Conservation (phyloP, 92 coral and sea anemone genomes). For the Chrysogorgia sp. region DNA sequence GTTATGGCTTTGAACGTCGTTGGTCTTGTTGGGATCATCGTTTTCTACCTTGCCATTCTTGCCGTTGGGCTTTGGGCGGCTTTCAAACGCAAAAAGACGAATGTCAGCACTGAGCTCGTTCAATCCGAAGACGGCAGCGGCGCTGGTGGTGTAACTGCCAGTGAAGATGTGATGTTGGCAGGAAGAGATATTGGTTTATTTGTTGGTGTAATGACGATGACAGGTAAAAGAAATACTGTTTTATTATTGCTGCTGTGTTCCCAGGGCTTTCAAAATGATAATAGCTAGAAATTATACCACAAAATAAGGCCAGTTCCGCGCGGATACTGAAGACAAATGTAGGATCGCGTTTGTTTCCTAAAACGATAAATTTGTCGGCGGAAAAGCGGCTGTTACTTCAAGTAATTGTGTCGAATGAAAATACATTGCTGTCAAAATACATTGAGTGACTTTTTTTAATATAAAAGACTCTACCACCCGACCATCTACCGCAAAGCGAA, state of each 20-base stretch:
- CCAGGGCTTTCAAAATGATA: not conserved
- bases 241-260: not conserved
- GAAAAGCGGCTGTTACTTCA: too few species aligned
- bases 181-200: conserved; percentile 39
- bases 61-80: conserved; percentile 75
- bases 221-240: conserved; percentile 15
- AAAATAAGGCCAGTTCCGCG: too few species aligned
- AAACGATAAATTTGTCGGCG: too few species aligned
- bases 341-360: too few species aligned
- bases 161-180: conserved; percentile 48
- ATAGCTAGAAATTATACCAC: too few species aligned
- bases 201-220: conserved; percentile 41
- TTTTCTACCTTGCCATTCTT: conserved; percentile 71
- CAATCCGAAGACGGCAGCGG: not conserved
- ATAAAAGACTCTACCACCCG: too few species aligned
- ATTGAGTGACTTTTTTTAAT: too few species aligned
- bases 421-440: too few species aligned
- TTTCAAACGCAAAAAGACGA: conserved; percentile 55
- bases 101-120: not conserved
- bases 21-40: conserved; percentile 70
- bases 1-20: conserved; percentile 65
- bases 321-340: too few species aligned
- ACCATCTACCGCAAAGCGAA: too few species aligned
- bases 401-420: too few species aligned
- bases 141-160: not conserved